Evolutionary conservation across 2,888 invertebrate species (phyloP), one percentile per base, ranked within the genome.

Genomic region (Drosophila aldrichi): DNA sequence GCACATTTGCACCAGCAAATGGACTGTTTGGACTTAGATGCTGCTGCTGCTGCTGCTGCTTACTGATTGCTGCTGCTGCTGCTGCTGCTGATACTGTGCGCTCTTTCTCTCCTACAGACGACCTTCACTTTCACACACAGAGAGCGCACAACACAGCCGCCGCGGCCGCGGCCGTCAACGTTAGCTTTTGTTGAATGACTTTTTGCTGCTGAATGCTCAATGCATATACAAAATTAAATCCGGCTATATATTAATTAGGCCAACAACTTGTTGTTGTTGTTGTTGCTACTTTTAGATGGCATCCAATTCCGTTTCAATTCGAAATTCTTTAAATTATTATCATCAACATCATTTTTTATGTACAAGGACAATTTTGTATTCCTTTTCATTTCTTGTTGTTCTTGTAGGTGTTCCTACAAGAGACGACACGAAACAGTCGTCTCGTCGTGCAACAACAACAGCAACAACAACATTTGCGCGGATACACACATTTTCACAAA

Each of bases 401-500:
- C 57, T 58, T 56, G 36, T 46, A 41, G 62, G 58, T 62, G 67
- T 54, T 61, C 52, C 66, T 40, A 62, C 58, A 73, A 59, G 69
- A 55, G 44, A 49, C 63, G 40, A 74, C 64, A 32, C 44, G 58
- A 49, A 55, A 57, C 52, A 70, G 68, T 68, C 43, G 51, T 52
- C 56, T 73, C 56, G 44, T 57, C 70, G 66, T 62, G 54, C 72
- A 67, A 63, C 58, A 73, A 66, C 72, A 81, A 66, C 67, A 78
- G 36, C 70, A 78, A 78, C 73, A 72, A 75, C 73, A 84, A 72
- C 70, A 80, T 79, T 86, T 75, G 75, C 82, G 82, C 75, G 81
- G 86, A 86, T 89, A 86, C 86, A 86, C 86, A 86, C 90, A 89
- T 85, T 89, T 86, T 89, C 90, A 89, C 86, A 86, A 86, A 88